A percentile compares a stretch with the other conserved stretches of the same genome.
These are phyloP conservation scores for Sebastes baramenuke DNA, from an alignment of 2,797 vertebrate genomes.

Conservation along the genomic window DNA sequence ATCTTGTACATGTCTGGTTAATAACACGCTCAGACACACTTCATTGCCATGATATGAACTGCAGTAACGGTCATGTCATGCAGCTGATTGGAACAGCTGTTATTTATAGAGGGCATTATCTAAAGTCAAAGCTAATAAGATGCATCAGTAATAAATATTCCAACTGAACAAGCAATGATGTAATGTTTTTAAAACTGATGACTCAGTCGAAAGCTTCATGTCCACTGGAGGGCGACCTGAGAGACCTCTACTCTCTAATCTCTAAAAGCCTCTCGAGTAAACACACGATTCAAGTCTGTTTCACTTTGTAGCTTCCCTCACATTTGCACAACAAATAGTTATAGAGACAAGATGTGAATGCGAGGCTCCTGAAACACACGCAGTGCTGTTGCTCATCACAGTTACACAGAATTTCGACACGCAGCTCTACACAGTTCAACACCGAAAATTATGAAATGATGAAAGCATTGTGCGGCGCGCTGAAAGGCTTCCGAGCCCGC, in stretches of 20 bases:
- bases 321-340: conserved; percentile 36
- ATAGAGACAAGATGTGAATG: neutral
- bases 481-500: conserved; percentile 20
- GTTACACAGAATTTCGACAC: neutral
- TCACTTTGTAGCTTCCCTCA: neutral
- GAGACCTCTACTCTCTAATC: neutral
- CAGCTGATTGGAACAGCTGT: neutral
- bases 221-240: neutral
- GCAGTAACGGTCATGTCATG: neutral
- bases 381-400: neutral
- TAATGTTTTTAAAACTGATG: neutral
- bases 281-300: neutral
- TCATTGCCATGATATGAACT: neutral
- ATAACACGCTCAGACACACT: neutral
- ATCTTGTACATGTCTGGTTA: too few relatives aligned
- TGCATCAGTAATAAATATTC: neutral
- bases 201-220: neutral
- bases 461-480: conserved; percentile 17
- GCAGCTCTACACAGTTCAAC: neutral
- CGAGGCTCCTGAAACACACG: neutral
- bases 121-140: neutral
- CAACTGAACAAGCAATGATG: neutral
- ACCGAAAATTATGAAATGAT: conserved; percentile 33
- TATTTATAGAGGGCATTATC: neutral
- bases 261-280: neutral